These are phyloP conservation scores for Odobenus rosmarus DNA, from an alignment of 2,113 vertebrate species.

Conservation along the genomic window DNA sequence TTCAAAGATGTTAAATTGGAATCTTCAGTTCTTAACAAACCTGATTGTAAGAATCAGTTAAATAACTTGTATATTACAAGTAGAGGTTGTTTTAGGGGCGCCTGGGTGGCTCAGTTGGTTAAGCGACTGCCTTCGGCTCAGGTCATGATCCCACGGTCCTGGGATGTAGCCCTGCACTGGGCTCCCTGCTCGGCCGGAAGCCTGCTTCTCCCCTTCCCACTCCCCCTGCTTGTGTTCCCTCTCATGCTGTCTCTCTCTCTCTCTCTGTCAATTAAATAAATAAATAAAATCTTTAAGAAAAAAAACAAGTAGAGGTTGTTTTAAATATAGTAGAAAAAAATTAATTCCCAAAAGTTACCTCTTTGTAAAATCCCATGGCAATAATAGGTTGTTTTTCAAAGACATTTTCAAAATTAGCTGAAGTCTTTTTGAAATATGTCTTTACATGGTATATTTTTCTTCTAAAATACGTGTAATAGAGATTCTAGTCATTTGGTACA, in stretches of 20 bases:
- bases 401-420: background rate
- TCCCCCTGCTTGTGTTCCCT: too few relatives aligned
- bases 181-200: too few relatives aligned
- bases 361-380: background rate
- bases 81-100: background rate
- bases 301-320: background rate
- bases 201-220: too few relatives aligned
- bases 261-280: too few relatives aligned
- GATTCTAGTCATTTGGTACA: background rate
- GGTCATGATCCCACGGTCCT: too few relatives aligned
- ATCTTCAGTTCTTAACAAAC: constrained; percentile 21
- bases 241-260: too few relatives aligned
- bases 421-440: background rate
- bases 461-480: background rate
- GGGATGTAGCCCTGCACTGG: too few relatives aligned
- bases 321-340: background rate
- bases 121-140: too few relatives aligned
- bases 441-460: background rate
- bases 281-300: too few relatives aligned
- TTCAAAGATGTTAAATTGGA: background rate
- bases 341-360: background rate
- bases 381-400: constrained; percentile 23
- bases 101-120: too few relatives aligned
- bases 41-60: background rate
- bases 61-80: background rate